These are phyloP conservation scores for Corbicula japonica DNA, from an alignment of 2,888 invertebrate genomes.

Conservation along the genomic window DNA sequence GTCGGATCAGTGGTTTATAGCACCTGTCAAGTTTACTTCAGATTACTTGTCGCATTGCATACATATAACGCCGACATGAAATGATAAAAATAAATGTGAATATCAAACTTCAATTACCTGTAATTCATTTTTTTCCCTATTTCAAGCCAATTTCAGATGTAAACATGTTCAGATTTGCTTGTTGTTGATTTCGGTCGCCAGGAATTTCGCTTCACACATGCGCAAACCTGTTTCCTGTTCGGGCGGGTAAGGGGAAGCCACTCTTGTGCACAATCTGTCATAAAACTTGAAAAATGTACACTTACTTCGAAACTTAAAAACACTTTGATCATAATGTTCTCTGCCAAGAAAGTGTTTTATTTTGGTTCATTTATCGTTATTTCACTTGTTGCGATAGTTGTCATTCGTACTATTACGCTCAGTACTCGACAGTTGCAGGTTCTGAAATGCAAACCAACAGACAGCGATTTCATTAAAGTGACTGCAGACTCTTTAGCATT, in stretches of 20 bases:
- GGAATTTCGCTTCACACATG: slow-evolving; percentile 72
- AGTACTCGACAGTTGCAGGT: slow-evolving; percentile 66
- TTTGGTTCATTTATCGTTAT: slow-evolving; percentile 14
- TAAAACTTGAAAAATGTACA: neutral
- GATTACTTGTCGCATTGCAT: neutral
- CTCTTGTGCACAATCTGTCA: slow-evolving; percentile 18
- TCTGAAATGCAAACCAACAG: slow-evolving; percentile 69
- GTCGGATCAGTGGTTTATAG: no score
- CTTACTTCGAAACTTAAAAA: slow-evolving; percentile 10
- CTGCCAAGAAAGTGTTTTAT: slow-evolving; percentile 16
- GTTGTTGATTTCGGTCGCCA: slow-evolving; percentile 72
- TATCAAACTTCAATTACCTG: slow-evolving; percentile 40
- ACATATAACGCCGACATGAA: neutral
- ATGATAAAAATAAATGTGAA: neutral
- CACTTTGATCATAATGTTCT: slow-evolving; percentile 10
- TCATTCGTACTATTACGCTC: slow-evolving; percentile 73
- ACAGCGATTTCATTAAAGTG: slow-evolving; percentile 76
- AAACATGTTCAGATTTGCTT: slow-evolving; percentile 53
- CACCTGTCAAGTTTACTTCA: slow-evolving; percentile 6
- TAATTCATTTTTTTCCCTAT: slow-evolving; percentile 54
- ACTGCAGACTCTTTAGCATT: slow-evolving; percentile 63
- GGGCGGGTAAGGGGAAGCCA: slow-evolving; percentile 24
- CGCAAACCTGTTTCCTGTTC: slow-evolving; percentile 70
- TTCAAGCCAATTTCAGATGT: slow-evolving; percentile 17
- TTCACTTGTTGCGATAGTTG: slow-evolving; percentile 57